phyloP scores from a whole-genome alignment of 2,113 vertebrate genomes.

The Calonectris borealis region DNA sequence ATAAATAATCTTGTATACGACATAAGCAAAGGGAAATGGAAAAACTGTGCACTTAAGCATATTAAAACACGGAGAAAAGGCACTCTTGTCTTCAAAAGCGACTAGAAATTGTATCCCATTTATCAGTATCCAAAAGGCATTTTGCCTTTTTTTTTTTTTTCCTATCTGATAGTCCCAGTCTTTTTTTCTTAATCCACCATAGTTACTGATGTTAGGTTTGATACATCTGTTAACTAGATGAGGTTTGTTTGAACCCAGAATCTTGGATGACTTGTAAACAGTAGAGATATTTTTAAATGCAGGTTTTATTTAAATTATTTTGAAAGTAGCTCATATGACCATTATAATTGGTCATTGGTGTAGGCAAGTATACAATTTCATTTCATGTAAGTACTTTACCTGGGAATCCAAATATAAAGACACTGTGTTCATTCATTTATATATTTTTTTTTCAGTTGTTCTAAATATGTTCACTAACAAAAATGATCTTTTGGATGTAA shows the following conservation, averaged over 20 bases:
- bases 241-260: not conserved
- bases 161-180: not conserved
- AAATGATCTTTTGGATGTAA: not conserved
- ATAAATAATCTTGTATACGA: not conserved
- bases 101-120: not conserved
- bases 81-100: not conserved
- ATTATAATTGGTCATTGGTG: not conserved
- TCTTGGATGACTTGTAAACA: not conserved
- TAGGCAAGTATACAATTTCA: not conserved
- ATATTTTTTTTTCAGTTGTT: not conserved
- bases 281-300: not conserved
- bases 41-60: not conserved
- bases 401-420: not conserved
- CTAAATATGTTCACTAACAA: not conserved
- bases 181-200: not conserved
- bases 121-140: not conserved
- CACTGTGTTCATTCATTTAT: accelerated
- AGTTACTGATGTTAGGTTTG: not conserved
- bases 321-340: not conserved
- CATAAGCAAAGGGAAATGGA: not conserved
- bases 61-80: not conserved
- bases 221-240: not conserved
- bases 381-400: not conserved
- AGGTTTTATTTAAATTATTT: not conserved
- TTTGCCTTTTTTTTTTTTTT: not conserved